Percentiles rank a stretch among this genome's conserved stretches.
Evolutionary conservation across 2,888 invertebrate genomes (phyloP).

Genomic region (Desoria tigrina): DNA sequence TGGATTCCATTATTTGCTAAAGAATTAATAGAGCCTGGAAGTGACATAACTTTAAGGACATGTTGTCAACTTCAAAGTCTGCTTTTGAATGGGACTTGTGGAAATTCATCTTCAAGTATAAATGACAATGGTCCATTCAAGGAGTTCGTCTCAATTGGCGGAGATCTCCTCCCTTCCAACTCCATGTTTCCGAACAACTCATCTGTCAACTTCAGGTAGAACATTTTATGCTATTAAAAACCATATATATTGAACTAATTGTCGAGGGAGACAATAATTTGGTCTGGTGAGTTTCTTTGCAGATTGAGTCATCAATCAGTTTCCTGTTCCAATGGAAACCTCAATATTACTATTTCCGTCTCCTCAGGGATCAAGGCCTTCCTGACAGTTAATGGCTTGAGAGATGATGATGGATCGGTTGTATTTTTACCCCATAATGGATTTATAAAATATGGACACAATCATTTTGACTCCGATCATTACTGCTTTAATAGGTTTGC

Average conservation of each 20-base stretch:
- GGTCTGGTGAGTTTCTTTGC: constrained; percentile 11
- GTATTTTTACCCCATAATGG: constrained; percentile 32
- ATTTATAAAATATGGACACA: constrained; percentile 34
- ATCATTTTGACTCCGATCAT: constrained; percentile 48
- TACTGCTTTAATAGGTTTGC: constrained; percentile 46
- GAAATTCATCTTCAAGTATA: background rate
- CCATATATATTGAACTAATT: too few relatives aligned
- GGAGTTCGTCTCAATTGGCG: too few relatives aligned
- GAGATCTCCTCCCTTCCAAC: too few relatives aligned
- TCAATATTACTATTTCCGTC: constrained; percentile 14
- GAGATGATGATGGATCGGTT: background rate
- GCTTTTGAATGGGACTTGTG: constrained; percentile 4
- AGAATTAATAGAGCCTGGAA: too few relatives aligned
- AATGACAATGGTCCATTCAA: too few relatives aligned
- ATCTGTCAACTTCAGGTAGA: too few relatives aligned
- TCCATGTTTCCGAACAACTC: too few relatives aligned
- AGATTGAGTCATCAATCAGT: constrained; percentile 26
- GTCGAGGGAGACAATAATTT: too few relatives aligned
- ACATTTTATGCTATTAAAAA: too few relatives aligned
- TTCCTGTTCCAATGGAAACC: constrained; percentile 34
- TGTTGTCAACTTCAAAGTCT: background rate
- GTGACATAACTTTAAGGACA: background rate
- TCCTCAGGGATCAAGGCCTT: background rate
- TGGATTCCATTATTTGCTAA: too few relatives aligned
- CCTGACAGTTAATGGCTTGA: background rate